Evolutionary conservation across 2,888 invertebrate genomes (phyloP).

Genomic region (Brenthis daphne): DNA sequence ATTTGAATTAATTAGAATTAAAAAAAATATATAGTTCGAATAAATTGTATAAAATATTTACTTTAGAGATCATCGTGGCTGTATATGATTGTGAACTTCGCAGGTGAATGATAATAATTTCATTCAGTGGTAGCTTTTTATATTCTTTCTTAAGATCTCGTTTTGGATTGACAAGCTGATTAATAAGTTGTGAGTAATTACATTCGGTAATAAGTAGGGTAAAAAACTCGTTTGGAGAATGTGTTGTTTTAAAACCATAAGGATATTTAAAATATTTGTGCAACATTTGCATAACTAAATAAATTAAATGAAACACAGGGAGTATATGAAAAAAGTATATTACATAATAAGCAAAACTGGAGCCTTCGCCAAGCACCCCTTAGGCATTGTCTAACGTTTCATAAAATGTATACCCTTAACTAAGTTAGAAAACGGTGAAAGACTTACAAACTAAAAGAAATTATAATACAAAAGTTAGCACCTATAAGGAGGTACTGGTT

Average conservation of each 20-base stretch:
- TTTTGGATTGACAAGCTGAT: constrained; percentile 10
- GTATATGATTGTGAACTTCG: constrained; percentile 45
- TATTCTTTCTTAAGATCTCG: constrained; percentile 42
- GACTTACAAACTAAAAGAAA: constrained; percentile 72
- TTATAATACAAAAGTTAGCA: constrained; percentile 73
- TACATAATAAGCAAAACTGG: constrained; percentile 65
- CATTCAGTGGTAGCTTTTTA: constrained; percentile 51
- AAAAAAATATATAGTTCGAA: neutral
- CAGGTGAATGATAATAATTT: constrained; percentile 53
- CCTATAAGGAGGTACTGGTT: constrained; percentile 44
- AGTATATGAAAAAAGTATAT: constrained; percentile 65
- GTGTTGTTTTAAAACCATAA: constrained; percentile 3
- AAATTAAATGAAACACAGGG: constrained; percentile 45
- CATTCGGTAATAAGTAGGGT: no score
- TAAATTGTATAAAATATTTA: constrained; percentile 43
- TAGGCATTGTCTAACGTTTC: constrained; percentile 71
- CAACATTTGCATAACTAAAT: neutral
- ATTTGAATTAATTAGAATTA: neutral
- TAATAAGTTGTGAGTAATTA: constrained; percentile 14
- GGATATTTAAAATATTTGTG: neutral
- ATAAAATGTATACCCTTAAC: constrained; percentile 67
- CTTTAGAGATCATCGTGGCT: constrained; percentile 56
- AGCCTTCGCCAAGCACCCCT: constrained; percentile 63
- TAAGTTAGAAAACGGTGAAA: constrained; percentile 54
- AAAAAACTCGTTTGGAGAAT: neutral